These are phyloP conservation scores for Drosophila vallismaia DNA, from an alignment of 2,888 invertebrate species.

Conservation along the genomic window DNA sequence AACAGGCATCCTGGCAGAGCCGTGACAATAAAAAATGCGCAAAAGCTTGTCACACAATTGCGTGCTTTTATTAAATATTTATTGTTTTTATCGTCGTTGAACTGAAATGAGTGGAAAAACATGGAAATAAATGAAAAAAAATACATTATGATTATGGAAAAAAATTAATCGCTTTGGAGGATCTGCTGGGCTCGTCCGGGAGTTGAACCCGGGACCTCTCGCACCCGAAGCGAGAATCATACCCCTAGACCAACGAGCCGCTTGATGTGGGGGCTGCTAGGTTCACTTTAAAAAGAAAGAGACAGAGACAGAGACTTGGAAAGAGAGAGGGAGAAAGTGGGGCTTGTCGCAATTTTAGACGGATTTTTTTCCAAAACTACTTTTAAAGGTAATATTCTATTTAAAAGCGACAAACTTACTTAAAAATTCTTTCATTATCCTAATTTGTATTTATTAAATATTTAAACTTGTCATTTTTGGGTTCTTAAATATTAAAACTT, in stretches of 20 bases:
- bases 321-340: not conserved
- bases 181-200: conserved; percentile 46
- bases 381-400: too few relatives aligned
- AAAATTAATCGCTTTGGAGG: not conserved
- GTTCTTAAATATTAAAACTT: not conserved
- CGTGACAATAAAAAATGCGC: conserved; percentile 54
- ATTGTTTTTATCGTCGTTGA: not conserved
- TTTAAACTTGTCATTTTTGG: conserved; percentile 57
- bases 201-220: conserved; percentile 81
- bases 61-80: conserved; percentile 20
- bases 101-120: not conserved
- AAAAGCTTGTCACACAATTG: conserved; percentile 43
- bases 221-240: conserved; percentile 83
- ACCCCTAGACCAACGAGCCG: conserved; percentile 83
- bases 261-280: conserved; percentile 30
- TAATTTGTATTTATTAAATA: not conserved
- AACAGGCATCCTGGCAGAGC: conserved; percentile 28
- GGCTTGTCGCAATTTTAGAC: too few relatives aligned
- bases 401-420: too few relatives aligned
- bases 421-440: too few relatives aligned
- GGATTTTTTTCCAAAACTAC: too few relatives aligned
- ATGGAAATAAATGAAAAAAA: not conserved
- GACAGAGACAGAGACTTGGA: not conserved
- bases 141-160: not conserved
- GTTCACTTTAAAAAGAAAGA: conserved; percentile 2